Evolutionary conservation across 2,888 invertebrate species (phyloP), one percentile per base, ranked within the genome.

Genomic region (Charanyca ferruginea): DNA sequence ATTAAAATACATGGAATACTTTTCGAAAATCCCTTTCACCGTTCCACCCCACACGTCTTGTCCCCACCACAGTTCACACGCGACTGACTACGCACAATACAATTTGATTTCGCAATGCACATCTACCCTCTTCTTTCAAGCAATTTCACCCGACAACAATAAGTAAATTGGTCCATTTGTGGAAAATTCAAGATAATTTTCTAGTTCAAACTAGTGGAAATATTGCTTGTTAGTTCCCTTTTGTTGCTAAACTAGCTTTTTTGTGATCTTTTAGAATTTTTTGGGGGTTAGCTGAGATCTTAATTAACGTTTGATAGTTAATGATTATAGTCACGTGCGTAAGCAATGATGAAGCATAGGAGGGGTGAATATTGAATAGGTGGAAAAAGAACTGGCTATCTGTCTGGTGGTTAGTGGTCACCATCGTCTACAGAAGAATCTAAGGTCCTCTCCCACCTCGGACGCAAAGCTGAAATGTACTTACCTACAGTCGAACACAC

Each of bases 31-130:
- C 48, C 64, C 47, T 48, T 42, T 22, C 9, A 7, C 13, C 3
- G 1, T 22, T 20, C 66, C 68, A 75, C 83, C 83, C 74, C 73
- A 79, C 67, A 77, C 87, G 87, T 86, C 87, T 84, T 81, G 76
- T 81, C 90, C 87, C 90, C 85, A 68, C 87, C 80, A 73, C 79
- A 66, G 83, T 85, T 88, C 86, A 89, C 93, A 87, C 79, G 48
- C 87, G 91, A 94, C 80, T 91, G 93, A 77, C 64, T 87, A 61
- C 84, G 78, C 81, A 94, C 94, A 94, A 94, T 94, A 84, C 86
- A 86, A 87, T 87, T 89, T 90, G 93, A 94, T 94, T 94, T 93
- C 90, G 89, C 83, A 87, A 85, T 89, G 87, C 86, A 72, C 87
- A 85, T 86, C 93, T 92, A 93, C 94, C 94, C 94, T 91, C 92